phyloP scores from a whole-genome alignment of 2,888 invertebrate genomes.

The Plutella xylostella region DNA sequence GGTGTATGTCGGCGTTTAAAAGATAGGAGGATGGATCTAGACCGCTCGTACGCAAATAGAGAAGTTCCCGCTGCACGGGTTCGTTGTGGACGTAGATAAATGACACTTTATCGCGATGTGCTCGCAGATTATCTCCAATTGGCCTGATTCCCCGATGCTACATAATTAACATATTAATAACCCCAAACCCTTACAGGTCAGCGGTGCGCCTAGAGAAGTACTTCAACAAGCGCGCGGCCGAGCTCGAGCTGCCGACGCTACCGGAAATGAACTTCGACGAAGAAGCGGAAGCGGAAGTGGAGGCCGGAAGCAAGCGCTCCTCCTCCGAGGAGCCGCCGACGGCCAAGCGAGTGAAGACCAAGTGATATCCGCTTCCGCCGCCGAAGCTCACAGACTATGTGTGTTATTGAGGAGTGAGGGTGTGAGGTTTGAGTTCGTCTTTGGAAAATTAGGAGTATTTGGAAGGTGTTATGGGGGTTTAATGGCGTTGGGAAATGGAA shows the following conservation, averaged over 20 bases:
- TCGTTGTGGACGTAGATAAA: too few species aligned
- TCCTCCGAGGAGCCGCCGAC: constrained; percentile 24
- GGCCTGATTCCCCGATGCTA: too few species aligned
- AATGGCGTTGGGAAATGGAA: too few species aligned
- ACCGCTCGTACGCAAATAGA: too few species aligned
- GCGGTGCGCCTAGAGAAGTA: constrained; percentile 78
- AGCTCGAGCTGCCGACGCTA: constrained; percentile 69
- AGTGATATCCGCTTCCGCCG: constrained; percentile 33
- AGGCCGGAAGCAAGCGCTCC: constrained; percentile 15
- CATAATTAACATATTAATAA: too few species aligned
- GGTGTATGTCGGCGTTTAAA: too few species aligned
- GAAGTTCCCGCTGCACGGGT: too few species aligned
- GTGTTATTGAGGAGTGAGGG: constrained; percentile 26
- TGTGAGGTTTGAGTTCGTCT: not conserved
- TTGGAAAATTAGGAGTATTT: not conserved
- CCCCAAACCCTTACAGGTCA: constrained; percentile 72
- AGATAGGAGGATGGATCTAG: too few species aligned
- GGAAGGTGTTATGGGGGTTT: too few species aligned
- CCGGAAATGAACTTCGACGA: constrained; percentile 51
- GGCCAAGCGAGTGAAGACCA: constrained; percentile 35
- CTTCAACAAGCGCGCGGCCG: constrained; percentile 78
- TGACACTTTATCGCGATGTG: too few species aligned
- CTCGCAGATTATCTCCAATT: too few species aligned
- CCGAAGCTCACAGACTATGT: constrained; percentile 32
- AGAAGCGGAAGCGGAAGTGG: constrained; percentile 19